These are phyloP conservation scores for Chionis minor DNA, from an alignment of 2,113 vertebrate species.

Conservation along the genomic window DNA sequence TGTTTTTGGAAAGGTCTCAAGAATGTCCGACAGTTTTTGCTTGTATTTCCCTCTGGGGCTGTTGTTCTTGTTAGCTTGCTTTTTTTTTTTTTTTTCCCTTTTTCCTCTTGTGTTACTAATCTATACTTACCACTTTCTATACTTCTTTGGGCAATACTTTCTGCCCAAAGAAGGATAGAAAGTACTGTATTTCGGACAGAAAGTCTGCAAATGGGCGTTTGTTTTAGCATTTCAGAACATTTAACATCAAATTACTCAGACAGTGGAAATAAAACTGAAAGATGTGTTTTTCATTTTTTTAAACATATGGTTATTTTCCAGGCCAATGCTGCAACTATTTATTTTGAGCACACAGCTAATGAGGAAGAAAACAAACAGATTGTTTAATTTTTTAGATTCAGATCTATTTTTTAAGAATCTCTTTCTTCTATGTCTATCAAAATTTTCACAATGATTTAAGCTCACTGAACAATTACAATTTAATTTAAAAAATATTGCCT, in stretches of 20 bases:
- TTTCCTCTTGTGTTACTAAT: not conserved
- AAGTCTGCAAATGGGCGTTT: not conserved
- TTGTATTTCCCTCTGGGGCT: not conserved
- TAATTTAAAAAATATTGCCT: not conserved
- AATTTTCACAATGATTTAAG: not conserved
- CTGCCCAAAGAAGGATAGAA: not conserved
- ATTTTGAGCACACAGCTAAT: not conserved
- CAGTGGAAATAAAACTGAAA: not conserved
- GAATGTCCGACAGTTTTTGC: not conserved
- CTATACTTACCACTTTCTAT: not conserved
- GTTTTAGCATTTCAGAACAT: not conserved
- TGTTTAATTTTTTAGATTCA: not conserved
- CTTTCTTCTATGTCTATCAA: not conserved
- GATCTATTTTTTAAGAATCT: not conserved
- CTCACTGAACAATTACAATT: not conserved
- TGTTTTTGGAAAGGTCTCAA: slow-evolving; percentile 15
- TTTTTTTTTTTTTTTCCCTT: not conserved
- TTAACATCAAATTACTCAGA: not conserved
- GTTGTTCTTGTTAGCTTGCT: not conserved
- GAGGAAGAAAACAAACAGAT: not conserved
- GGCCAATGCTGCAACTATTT: not conserved
- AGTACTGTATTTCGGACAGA: not conserved
- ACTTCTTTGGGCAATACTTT: too few relatives aligned
- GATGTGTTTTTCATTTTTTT: not conserved
- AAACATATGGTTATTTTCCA: not conserved